Evolutionary conservation across 1,140 invertebrate genomes (phyloP), one percentile per base, ranked within the genome.

Genomic region (Diorhabda carinulata): DNA sequence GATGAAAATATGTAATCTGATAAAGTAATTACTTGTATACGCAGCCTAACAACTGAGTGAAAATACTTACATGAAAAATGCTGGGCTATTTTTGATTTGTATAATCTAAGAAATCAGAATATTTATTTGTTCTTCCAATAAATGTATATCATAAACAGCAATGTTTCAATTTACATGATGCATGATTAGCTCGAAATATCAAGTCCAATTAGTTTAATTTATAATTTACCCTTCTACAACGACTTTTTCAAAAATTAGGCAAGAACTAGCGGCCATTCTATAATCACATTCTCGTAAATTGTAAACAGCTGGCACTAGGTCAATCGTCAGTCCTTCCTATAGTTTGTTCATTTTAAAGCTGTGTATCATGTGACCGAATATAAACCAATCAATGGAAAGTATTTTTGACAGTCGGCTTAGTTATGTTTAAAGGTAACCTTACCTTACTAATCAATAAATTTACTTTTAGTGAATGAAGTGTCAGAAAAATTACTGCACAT

Each of bases 301-400:
- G 70, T 71, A 71, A 71, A 71, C 70, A 71, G 70, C 70, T 71
- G 70, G 62, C 58, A 61, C 9, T 71, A 71, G 70, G 70, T 71
- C 70, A 68, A 68, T 68, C 70, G 58, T 57, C 61, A 62, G n/a
- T 62, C 43, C 42, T 61, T 61, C 47, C 2, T 52, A 52, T 8
- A 52, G 6, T 52, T n/a, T n/a, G 3, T 52, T 52, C 47, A 52
- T 8, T 8, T 8, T n/a, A 52, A 8, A 52, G 47, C 47, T 3
- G n/a, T 4, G 47, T 52, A n/a, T 52, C 47, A 52, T 52, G 47
- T 52, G 47, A 52, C 47, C 47, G 6, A n/a, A 4, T 8, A 52
- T 8, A 6, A 52, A 6, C 47, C 47, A 8, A 52, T 52, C 47
- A 52, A 52, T 3, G 6, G 3, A n/a, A 8, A 8, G 6, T 8